Conservation (phyloP, 2,113 vertebrate species). For the Aldabrachelys gigantea region DNA sequence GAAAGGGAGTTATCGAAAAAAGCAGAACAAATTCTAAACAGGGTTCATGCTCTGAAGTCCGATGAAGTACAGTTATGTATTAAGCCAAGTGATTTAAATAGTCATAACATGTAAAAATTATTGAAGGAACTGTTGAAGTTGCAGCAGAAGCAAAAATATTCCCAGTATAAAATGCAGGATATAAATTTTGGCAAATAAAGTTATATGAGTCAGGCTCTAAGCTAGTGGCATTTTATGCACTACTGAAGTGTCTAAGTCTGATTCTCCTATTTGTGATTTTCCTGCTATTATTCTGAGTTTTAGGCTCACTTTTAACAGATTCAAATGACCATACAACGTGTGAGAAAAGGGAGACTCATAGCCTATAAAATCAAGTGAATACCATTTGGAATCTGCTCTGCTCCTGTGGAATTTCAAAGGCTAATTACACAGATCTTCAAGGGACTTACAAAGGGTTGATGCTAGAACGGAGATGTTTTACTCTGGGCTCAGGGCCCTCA, state of each 20-base stretch:
- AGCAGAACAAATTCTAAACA: background rate
- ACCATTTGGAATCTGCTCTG: rapidly evolving
- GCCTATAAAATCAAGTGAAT: rapidly evolving
- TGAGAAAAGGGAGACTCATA: background rate
- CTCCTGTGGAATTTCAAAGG: background rate
- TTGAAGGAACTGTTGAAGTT: background rate
- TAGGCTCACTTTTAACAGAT: rapidly evolving
- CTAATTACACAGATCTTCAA: rapidly evolving
- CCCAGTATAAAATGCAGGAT: background rate
- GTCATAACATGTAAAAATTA: background rate
- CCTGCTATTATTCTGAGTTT: background rate
- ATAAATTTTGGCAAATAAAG: background rate
- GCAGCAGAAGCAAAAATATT: conserved; percentile 38
- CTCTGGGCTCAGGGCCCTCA: background rate
- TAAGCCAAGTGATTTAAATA: background rate
- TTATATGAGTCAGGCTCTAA: background rate
- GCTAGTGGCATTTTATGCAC: background rate
- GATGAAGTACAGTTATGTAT: background rate
- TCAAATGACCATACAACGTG: rapidly evolving
- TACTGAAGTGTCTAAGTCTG: background rate
- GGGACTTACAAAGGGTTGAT: background rate
- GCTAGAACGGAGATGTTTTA: background rate
- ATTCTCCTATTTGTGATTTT: background rate
- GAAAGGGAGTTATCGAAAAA: background rate
- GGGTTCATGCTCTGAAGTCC: background rate